phyloP scores from a whole-genome alignment of 2,888 invertebrate species.

The Deilephila elpenor region DNA sequence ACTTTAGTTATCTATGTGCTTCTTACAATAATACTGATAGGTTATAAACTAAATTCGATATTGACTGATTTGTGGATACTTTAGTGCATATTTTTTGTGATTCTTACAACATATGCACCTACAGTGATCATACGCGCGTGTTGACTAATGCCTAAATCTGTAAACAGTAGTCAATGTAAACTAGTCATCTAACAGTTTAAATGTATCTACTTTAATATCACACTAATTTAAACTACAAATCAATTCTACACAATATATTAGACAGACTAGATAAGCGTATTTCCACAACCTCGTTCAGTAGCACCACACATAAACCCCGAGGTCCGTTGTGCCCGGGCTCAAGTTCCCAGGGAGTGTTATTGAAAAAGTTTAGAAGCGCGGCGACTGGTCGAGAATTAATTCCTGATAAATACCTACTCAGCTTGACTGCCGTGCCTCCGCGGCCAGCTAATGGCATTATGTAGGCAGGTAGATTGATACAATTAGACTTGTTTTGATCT shows the following conservation, averaged over 20 bases:
- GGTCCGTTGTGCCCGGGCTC: conserved; percentile 47
- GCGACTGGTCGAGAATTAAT: conserved; percentile 60
- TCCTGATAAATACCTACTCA: conserved; percentile 28
- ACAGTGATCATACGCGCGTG: no score
- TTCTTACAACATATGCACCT: no score
- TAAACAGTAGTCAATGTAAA: no score
- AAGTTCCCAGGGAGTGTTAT: conserved; percentile 56
- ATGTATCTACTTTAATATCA: no score
- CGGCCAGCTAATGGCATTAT: not conserved
- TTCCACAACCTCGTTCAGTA: conserved; percentile 38
- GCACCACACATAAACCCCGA: conserved; percentile 42
- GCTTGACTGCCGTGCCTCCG: not conserved
- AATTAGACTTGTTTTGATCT: not conserved
- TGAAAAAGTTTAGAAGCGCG: conserved; percentile 62
- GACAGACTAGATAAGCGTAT: no score
- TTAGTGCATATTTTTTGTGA: no score
- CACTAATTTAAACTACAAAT: not conserved
- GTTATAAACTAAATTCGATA: no score
- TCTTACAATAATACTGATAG: no score
- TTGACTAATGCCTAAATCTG: no score
- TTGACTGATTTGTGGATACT: no score
- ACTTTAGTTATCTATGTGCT: no score
- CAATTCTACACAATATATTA: not conserved
- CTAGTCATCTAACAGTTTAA: no score
- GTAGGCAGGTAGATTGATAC: not conserved